Conservation (phyloP, 1,140 invertebrate genomes). For the Heliconius nattereri region DNA sequence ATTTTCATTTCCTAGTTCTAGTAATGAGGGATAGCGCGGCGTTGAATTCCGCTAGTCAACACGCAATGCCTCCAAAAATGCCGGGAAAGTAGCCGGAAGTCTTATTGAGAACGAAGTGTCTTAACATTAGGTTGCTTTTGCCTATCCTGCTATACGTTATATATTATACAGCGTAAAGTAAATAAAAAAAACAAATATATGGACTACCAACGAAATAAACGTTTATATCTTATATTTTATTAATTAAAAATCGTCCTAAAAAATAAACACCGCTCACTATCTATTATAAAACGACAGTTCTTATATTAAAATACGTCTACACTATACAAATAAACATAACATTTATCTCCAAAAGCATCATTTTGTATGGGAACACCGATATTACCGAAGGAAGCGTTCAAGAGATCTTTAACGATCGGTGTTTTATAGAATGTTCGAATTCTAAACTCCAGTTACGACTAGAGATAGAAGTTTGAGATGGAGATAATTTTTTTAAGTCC, state of each 20-base stretch:
- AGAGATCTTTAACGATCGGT: conserved; percentile 57
- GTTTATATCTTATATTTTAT: neutral
- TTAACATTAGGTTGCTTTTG: too few species aligned
- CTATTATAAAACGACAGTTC: neutral
- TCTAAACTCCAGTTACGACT: conserved; percentile 61
- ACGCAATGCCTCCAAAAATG: too few species aligned
- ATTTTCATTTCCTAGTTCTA: too few species aligned
- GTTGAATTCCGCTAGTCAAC: too few species aligned
- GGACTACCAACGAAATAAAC: neutral
- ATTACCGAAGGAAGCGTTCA: conserved; percentile 37
- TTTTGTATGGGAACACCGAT: conserved; percentile 26
- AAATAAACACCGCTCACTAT: neutral
- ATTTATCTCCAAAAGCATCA: conserved; percentile 33
- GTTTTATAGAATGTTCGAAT: conserved; percentile 57
- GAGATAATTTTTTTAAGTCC: conserved; percentile 47
- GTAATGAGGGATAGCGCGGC: too few species aligned
- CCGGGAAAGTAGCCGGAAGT: too few species aligned
- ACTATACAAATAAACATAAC: conserved; percentile 15
- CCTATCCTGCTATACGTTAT: too few species aligned
- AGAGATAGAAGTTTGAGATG: conserved; percentile 47
- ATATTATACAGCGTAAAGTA: too few species aligned
- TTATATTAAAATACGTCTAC: conserved; percentile 16
- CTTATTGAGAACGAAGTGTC: too few species aligned
- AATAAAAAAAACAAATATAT: too few species aligned
- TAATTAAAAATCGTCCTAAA: neutral